phyloP scores from a whole-genome alignment of 2,113 vertebrate species.

The Penelope pileata region DNA sequence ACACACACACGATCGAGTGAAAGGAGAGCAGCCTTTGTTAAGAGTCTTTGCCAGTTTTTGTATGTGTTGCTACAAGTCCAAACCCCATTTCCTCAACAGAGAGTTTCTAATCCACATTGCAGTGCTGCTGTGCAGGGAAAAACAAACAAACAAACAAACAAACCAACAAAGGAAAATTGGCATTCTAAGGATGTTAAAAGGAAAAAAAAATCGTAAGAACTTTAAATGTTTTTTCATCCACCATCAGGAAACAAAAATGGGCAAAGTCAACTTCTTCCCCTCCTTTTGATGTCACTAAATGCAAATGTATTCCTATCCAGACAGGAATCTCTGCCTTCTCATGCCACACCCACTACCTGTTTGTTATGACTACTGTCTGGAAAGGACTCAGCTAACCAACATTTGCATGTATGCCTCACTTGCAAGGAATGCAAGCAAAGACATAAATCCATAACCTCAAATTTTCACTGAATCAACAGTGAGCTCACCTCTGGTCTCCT shows the following conservation, averaged over 20 bases:
- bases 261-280: neutral
- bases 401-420: neutral
- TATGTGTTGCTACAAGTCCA: neutral
- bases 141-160: neutral
- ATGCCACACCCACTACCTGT: neutral
- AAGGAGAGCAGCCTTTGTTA: neutral
- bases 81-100: neutral
- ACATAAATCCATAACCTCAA: neutral
- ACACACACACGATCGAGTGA: neutral
- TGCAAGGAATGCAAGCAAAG: neutral
- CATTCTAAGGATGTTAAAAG: neutral
- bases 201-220: rapidly evolving
- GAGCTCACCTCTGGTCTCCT: neutral
- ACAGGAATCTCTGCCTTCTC: neutral
- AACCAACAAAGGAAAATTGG: neutral
- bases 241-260: neutral
- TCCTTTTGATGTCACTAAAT: neutral
- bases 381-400: neutral
- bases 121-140: neutral
- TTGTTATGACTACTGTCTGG: neutral
- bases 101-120: neutral
- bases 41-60: neutral
- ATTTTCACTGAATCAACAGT: neutral
- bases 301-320: neutral
- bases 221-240: neutral